Base-by-base conservation (phyloP, 2,797 vertebrate species). In the Galaxias olidus region DNA sequence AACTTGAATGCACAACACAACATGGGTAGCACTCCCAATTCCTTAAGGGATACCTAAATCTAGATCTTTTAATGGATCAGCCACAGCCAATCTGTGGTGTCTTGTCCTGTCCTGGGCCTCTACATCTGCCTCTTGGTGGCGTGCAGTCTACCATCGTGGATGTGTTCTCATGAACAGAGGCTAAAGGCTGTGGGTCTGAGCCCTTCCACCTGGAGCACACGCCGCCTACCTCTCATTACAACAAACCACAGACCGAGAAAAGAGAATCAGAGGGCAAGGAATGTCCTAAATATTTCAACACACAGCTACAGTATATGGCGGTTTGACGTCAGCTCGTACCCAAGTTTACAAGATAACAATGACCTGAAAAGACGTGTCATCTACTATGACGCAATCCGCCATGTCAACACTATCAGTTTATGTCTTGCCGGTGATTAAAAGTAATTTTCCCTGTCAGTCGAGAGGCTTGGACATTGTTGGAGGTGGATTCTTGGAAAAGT, bases 401-500 rank as follows among this genome's bases (percentile, higher is more conserved):
- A 30, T 30, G 30, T 30, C 30, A 30, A 30, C 30, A 30, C 2
- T 30, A 6, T 30, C 30, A 6, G 2, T 30, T 30, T 30, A 2
- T 30, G 30, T 30, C 30, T 30, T 30, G 30, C 30, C 6, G 3
- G 2, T 2, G 4, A 12, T 19, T 47, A 15, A 41, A n/a, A 40
- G 30, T 30, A 3, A 30, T 6, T 30, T 30, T 30, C 6, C 30
- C 30, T 10, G 13, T 41, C 17, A 30, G 77, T 78, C 70, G 20
- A 13, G 15, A 9, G 65, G 44, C 56, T 43, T 61, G 8, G 14
- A 14, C 41, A 14, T 71, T 62, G 40, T 10, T 17, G 11, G 49
- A 58, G 55, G 40, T 50, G 19, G 44, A 66, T 59, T 58, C 47
- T 71, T 18, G 0, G 46, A 66, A 45, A 81, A 69, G 63, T 75